Percentiles rank a stretch among this genome's conserved stretches.
phyloP scores from a whole-genome alignment of 1,140 invertebrate genomes.

The Choristoneura fumiferana region DNA sequence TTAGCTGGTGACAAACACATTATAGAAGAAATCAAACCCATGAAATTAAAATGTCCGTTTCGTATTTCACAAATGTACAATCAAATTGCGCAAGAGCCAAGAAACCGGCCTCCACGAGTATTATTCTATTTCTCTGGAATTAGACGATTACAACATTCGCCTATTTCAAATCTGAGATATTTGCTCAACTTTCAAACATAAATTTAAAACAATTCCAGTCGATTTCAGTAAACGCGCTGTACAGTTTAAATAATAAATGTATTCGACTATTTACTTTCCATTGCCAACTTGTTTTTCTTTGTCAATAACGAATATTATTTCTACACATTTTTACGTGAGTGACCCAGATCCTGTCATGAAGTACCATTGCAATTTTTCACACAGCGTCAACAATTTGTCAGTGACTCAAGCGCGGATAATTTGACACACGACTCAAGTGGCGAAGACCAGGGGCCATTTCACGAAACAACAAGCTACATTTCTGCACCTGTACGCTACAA shows the following conservation, averaged over 20 bases:
- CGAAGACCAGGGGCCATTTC: background rate
- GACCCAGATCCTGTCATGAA: slow-evolving; percentile 6
- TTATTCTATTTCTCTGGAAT: slow-evolving; percentile 57
- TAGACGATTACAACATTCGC: slow-evolving; percentile 59
- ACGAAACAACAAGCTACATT: background rate
- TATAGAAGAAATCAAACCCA: slow-evolving; percentile 29
- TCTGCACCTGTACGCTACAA: background rate
- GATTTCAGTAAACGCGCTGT: background rate
- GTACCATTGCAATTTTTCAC: background rate
- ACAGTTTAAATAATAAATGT: slow-evolving; percentile 43
- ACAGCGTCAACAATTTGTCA: slow-evolving; percentile 11
- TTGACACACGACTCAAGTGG: background rate
- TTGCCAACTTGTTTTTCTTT: background rate
- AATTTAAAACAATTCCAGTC: slow-evolving; percentile 8
- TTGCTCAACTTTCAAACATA: slow-evolving; percentile 43
- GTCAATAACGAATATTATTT: background rate
- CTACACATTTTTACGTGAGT: slow-evolving; percentile 1
- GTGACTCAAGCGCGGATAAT: background rate
- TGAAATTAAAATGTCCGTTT: slow-evolving; percentile 39
- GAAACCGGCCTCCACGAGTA: slow-evolving; percentile 39
- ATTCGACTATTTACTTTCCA: background rate
- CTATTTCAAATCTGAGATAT: slow-evolving; percentile 48
- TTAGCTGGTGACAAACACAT: slow-evolving; percentile 26
- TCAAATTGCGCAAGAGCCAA: slow-evolving; percentile 36
- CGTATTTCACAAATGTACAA: slow-evolving; percentile 41